Conservation (phyloP, 2,888 invertebrate species). For the Pterobdella sp. region DNA sequence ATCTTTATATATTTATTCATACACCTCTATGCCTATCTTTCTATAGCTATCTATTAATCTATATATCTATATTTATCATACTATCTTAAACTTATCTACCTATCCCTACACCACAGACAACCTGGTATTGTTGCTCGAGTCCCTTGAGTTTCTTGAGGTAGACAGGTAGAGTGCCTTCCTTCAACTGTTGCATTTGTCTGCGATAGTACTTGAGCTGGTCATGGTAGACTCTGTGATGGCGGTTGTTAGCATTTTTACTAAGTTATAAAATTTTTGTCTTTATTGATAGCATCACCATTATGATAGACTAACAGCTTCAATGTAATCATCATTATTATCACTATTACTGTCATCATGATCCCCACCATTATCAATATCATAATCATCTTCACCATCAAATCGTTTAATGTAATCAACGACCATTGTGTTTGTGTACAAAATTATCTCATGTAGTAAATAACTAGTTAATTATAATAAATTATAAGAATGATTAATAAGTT, state of each 20-base stretch:
- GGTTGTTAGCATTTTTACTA: too few relatives aligned
- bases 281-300: too few relatives aligned
- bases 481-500: background rate
- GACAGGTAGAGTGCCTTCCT: slow-evolving; percentile 77
- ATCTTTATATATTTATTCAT: background rate
- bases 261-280: too few relatives aligned
- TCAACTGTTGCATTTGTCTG: slow-evolving; percentile 78
- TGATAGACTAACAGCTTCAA: too few relatives aligned
- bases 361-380: too few relatives aligned
- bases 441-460: background rate
- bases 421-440: too few relatives aligned
- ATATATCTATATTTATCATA: background rate
- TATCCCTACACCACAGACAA: background rate
- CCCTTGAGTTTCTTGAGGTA: slow-evolving; percentile 72
- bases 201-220: slow-evolving; percentile 80
- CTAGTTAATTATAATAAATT: slow-evolving; percentile 9
- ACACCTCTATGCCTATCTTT: background rate
- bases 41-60: background rate
- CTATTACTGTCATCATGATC: too few relatives aligned
- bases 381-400: too few relatives aligned
- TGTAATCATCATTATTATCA: too few relatives aligned
- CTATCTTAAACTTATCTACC: background rate
- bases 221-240: slow-evolving; percentile 63
- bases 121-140: slow-evolving; percentile 70
- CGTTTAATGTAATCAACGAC: too few relatives aligned